Percentiles rank a stretch among this genome's conserved stretches.
Evolutionary conservation across 2,797 vertebrate genomes (phyloP).

Genomic region (Momotus momota): DNA sequence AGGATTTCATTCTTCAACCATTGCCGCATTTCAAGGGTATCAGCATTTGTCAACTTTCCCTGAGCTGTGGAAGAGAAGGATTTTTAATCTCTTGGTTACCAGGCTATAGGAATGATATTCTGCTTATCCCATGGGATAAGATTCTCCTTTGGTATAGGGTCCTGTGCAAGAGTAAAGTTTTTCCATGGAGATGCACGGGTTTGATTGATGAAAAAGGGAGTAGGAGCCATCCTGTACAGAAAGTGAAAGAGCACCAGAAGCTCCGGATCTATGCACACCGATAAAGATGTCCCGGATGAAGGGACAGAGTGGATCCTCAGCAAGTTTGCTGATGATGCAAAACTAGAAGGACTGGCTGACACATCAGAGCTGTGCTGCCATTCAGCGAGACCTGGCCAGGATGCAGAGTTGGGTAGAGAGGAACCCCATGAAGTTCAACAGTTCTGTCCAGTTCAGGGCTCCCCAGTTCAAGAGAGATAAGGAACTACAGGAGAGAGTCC

Average conservation of each 20-base stretch:
- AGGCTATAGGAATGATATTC: no score
- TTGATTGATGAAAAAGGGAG: not conserved
- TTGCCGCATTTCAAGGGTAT: not conserved
- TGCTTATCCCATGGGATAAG: not conserved
- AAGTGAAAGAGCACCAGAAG: not conserved
- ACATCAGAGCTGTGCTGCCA: no score
- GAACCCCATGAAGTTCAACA: no score
- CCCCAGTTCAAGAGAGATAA: no score
- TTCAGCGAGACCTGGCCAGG: no score
- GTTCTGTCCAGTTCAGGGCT: no score
- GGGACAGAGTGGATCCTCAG: no score
- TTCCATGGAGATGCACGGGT: not conserved
- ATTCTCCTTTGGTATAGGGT: not conserved
- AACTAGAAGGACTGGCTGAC: no score
- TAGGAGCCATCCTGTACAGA: not conserved
- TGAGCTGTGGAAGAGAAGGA: not conserved
- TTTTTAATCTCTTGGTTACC: not conserved
- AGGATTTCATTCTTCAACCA: not conserved
- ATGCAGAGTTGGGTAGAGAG: no score
- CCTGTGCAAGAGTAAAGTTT: not conserved
- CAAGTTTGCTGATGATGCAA: no score
- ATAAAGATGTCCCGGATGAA: no score
- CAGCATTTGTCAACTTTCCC: not conserved
- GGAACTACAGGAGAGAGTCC: no score
- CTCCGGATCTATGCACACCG: rapidly evolving